These are phyloP conservation scores for Leptarthrus brevirostris DNA, from an alignment of 2,888 invertebrate species.

Conservation along the genomic window DNA sequence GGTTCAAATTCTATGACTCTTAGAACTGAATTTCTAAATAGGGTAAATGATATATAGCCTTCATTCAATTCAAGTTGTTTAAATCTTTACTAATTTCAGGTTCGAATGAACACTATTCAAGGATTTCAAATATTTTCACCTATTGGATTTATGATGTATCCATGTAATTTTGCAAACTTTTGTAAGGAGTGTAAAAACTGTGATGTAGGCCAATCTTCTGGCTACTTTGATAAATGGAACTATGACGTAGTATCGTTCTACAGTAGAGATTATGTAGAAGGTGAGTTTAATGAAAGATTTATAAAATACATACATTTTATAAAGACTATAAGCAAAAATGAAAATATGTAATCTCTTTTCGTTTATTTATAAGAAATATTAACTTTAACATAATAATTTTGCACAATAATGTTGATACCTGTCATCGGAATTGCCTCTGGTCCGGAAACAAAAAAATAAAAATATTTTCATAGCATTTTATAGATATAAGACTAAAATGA, in stretches of 20 bases:
- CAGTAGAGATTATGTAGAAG: slow-evolving; percentile 80
- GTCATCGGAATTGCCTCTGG: no score
- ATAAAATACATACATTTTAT: no score
- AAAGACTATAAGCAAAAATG: no score
- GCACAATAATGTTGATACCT: no score
- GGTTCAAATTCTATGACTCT: slow-evolving; percentile 77
- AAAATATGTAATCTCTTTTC: no score
- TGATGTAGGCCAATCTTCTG: slow-evolving; percentile 79
- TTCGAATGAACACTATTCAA: slow-evolving; percentile 93
- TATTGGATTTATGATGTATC: slow-evolving; percentile 90
- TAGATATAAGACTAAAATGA: no score
- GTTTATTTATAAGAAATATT: no score
- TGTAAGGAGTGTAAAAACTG: slow-evolving; percentile 69
- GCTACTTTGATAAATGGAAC: slow-evolving; percentile 82
- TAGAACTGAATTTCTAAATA: slow-evolving; percentile 87
- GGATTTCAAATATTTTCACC: slow-evolving; percentile 92
- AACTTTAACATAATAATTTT: no score
- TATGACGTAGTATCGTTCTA: slow-evolving; percentile 84
- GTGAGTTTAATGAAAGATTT: slow-evolving; percentile 67
- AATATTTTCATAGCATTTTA: no score
- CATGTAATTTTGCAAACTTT: slow-evolving; percentile 73
- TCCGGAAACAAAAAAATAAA: no score
- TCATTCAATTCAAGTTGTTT: no score
- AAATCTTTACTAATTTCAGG: slow-evolving; percentile 68
- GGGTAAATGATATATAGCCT: slow-evolving; percentile 69